phyloP scores from a whole-genome alignment of 2,888 invertebrate species.

The Orthosia gracilis region DNA sequence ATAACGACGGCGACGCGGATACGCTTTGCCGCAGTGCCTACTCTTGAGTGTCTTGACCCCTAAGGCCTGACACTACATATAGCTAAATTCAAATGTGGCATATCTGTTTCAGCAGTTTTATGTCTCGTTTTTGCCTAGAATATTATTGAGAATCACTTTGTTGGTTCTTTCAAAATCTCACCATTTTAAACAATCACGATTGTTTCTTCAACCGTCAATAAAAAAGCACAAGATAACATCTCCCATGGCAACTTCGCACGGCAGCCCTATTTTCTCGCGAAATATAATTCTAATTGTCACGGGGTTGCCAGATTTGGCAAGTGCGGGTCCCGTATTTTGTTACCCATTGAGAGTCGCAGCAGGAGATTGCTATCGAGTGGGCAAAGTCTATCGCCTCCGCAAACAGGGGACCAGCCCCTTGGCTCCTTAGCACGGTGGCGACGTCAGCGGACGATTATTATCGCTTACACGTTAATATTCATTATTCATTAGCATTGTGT shows the following conservation, averaged over 20 bases:
- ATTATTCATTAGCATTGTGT: constrained; percentile 83
- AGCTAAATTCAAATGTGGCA: neutral
- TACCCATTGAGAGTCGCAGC: constrained; percentile 70
- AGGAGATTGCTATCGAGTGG: constrained; percentile 81
- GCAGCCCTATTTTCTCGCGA: constrained; percentile 71
- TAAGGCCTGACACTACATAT: neutral
- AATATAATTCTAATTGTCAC: constrained; percentile 74
- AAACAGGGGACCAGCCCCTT: constrained; percentile 73
- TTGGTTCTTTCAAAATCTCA: neutral
- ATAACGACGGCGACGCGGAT: neutral
- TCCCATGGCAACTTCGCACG: constrained; percentile 48
- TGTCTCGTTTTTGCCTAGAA: neutral
- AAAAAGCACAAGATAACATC: constrained; percentile 29
- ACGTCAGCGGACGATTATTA: constrained; percentile 81
- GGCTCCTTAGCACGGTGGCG: constrained; percentile 63
- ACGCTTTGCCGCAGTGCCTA: neutral
- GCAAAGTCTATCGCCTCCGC: constrained; percentile 75
- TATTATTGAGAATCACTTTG: neutral
- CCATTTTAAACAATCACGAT: neutral
- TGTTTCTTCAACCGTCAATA: neutral
- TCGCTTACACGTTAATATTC: constrained; percentile 83
- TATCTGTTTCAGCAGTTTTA: neutral
- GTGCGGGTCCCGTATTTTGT: constrained; percentile 80
- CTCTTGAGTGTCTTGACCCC: neutral
- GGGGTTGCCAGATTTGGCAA: constrained; percentile 71